Evolutionary conservation across 92 coral and sea anemone genomes (phyloP), one percentile per base, ranked within the genome.

Genomic region (Zoanthus gigantus): DNA sequence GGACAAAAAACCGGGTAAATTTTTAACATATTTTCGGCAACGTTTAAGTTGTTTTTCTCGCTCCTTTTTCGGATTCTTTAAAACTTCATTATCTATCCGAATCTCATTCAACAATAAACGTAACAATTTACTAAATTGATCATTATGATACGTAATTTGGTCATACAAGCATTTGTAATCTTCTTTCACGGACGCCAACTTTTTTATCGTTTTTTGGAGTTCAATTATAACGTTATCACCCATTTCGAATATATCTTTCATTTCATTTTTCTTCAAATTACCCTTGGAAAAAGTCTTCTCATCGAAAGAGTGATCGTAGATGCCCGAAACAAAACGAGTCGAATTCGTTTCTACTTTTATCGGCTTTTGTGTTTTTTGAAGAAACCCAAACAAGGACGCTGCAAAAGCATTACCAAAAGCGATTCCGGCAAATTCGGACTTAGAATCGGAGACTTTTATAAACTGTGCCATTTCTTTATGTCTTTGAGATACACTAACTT

Each of bases 381-480:
- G 74, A 69, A 69, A 69, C 2, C 74, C 74, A 23, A 69, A 69
- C 0, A 69, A n/a, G 1, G 74, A 11, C 11, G 74, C 74, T 2
- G 74, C 74, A 18, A 69, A 69, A 7, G 74, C 74, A 69, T 69
- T 69, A 18, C 74, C 74, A 18, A 69, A 69, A 69, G 74, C 74
- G 37, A 69, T 69, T 69, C 74, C 74, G 2, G 74, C 45, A 69
- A 69, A 69, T n/a, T 69, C 74, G 5, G 74, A 69, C 74, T 69
- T 69, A 6, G 74, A 69, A 69, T 69, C 74, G 5, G 74, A 69
- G 6, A 69, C 34, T n/a, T 69, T 69, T 28, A 69, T 18, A 1
- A 7, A 10, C 37, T 69, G 74, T 1, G 74, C 1, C 74, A 69
- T 69, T 18, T 69, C n/a, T 18, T 18, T 0, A 69, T 11, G 5